Evolutionary conservation across 2,797 vertebrate genomes (phyloP).

Genomic region (Nasua narica): DNA sequence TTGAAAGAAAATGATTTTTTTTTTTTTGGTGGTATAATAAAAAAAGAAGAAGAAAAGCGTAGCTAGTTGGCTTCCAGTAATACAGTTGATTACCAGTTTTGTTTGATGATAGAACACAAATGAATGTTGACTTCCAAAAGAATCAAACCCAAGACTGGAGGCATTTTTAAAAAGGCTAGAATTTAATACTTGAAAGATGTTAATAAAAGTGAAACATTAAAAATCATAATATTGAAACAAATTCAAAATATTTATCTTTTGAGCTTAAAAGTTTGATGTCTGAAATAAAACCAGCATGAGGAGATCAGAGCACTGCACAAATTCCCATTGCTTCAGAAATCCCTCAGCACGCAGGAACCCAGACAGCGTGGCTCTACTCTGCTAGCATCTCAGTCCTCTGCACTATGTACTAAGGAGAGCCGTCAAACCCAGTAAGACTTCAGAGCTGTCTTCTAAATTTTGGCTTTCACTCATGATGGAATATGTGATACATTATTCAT

Average conservation of each 20-base stretch:
- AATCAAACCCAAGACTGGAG: slow-evolving; percentile 80
- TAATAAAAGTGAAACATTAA: slow-evolving; percentile 85
- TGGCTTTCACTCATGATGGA: not conserved
- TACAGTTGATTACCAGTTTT: slow-evolving; percentile 78
- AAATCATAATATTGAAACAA: slow-evolving; percentile 86
- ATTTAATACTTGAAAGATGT: slow-evolving; percentile 82
- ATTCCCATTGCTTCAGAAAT: not conserved
- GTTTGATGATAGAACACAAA: slow-evolving; percentile 81
- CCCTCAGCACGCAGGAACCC: too few species aligned
- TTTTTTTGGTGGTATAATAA: slow-evolving; percentile 66
- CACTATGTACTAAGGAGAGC: not conserved
- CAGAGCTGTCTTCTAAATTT: not conserved
- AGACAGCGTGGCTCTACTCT: not conserved
- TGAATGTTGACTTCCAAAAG: slow-evolving; percentile 78
- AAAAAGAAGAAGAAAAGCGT: slow-evolving; percentile 46
- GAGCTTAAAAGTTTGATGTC: slow-evolving; percentile 65
- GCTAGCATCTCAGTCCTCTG: not conserved
- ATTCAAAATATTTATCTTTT: slow-evolving; percentile 83
- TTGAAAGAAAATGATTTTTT: slow-evolving; percentile 79
- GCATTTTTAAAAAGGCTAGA: slow-evolving; percentile 76
- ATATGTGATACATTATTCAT: not conserved
- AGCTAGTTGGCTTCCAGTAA: slow-evolving; percentile 81
- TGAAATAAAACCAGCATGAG: slow-evolving; percentile 70
- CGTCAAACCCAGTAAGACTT: not conserved
- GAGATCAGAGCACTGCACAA: slow-evolving; percentile 53